Evolutionary conservation across 2,888 invertebrate genomes (phyloP).

Genomic region (Tetragonisca angustula): DNA sequence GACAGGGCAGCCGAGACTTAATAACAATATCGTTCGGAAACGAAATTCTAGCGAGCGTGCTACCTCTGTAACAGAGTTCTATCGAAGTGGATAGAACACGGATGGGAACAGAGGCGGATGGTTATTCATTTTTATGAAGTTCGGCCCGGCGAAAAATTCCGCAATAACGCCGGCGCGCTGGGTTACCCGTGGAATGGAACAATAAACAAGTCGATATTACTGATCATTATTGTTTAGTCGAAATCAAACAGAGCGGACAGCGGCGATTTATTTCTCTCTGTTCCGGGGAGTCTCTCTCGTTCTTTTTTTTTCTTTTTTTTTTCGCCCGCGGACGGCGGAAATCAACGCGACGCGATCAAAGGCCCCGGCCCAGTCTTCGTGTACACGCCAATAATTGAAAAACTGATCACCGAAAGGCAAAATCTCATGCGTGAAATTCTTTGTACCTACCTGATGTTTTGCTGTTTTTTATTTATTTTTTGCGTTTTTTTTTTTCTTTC

Average conservation of each 20-base stretch:
- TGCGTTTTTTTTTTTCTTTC: neutral
- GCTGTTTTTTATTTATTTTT: neutral
- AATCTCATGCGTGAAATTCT: conserved; percentile 68
- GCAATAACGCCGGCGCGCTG: conserved; percentile 49
- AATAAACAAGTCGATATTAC: conserved; percentile 71
- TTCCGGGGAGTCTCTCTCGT: neutral
- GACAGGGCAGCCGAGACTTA: conserved; percentile 28
- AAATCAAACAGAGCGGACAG: conserved; percentile 59
- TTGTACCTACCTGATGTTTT: conserved; percentile 34
- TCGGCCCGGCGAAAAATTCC: conserved; percentile 46
- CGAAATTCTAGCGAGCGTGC: conserved; percentile 15
- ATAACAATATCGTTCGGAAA: conserved; percentile 53
- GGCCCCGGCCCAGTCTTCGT: conserved; percentile 57
- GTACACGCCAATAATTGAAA: conserved; percentile 71
- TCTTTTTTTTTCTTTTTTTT: neutral
- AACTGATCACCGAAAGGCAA: conserved; percentile 61
- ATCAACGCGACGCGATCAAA: conserved; percentile 66
- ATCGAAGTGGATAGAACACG: conserved; percentile 34
- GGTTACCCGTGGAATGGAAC: conserved; percentile 43
- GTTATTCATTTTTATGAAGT: conserved; percentile 61
- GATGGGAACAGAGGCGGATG: conserved; percentile 30
- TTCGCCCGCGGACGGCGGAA: conserved; percentile 35
- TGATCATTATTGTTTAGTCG: conserved; percentile 70
- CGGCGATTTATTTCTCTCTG: conserved; percentile 57
- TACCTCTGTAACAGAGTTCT: conserved; percentile 40